Conservation (phyloP, 2,113 vertebrate genomes). For the Cavia aperea region DNA sequence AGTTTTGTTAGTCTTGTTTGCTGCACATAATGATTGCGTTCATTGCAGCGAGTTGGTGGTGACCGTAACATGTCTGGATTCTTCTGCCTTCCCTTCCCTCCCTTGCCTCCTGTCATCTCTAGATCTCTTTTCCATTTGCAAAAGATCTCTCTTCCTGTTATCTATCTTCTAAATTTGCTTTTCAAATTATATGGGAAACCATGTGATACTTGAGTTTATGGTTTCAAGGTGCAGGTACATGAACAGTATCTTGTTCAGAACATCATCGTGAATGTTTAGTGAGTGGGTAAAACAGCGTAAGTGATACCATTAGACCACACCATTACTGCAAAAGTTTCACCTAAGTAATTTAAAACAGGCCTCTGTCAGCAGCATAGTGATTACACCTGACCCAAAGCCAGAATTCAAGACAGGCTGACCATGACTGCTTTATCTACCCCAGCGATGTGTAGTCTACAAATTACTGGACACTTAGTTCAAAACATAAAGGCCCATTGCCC, state of each 20-base stretch:
- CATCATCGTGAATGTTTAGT: neutral
- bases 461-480: neutral
- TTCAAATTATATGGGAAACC: neutral
- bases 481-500: neutral
- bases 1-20: no score
- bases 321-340: neutral
- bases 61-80: no score
- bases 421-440: neutral
- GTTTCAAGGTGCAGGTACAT: neutral
- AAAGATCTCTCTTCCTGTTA: neutral
- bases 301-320: neutral
- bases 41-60: neutral
- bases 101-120: rapidly evolving
- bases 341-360: neutral
- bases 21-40: neutral
- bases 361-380: neutral
- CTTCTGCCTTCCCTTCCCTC: neutral
- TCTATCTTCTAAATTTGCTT: neutral
- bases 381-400: neutral
- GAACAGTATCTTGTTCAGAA: neutral
- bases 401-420: neutral
- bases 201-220: neutral
- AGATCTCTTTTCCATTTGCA: neutral
- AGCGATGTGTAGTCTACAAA: neutral
- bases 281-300: neutral